These are phyloP conservation scores for Cygnus buccinator DNA, from an alignment of 2,113 vertebrate genomes.

Conservation along the genomic window DNA sequence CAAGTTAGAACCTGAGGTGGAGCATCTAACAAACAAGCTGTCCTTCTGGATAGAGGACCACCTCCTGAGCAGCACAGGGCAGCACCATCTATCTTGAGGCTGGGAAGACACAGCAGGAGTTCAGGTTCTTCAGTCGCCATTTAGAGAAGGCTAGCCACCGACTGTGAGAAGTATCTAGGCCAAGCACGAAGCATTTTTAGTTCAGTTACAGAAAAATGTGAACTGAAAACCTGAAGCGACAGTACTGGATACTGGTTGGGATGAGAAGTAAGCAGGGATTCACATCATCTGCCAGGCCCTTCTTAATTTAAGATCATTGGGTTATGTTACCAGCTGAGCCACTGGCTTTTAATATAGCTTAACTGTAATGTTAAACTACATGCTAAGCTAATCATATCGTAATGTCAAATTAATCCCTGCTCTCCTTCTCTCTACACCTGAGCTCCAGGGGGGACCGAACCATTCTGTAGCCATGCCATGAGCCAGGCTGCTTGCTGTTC, in stretches of 20 bases:
- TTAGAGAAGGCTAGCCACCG: neutral
- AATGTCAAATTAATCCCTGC: conserved; percentile 13
- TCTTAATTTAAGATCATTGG: neutral
- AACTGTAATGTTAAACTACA: conserved; percentile 6
- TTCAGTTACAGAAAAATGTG: neutral
- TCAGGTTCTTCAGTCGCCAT: neutral
- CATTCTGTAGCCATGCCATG: neutral
- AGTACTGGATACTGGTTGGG: neutral
- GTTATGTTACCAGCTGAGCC: neutral
- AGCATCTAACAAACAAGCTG: neutral
- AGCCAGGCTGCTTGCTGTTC: neutral
- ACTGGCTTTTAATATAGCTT: conserved; percentile 15
- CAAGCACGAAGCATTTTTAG: neutral
- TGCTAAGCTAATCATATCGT: neutral
- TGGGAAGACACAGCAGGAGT: neutral
- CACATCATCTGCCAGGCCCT: neutral
- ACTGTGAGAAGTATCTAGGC: neutral
- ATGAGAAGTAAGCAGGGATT: neutral
- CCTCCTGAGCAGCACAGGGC: neutral
- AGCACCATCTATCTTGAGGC: neutral
- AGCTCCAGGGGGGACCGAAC: neutral
- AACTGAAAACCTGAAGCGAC: neutral
- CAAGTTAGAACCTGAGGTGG: neutral
- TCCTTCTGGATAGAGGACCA: neutral
- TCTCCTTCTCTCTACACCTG: neutral